Base-by-base conservation (phyloP, 2,888 invertebrate genomes). In the Pandemis corylana region DNA sequence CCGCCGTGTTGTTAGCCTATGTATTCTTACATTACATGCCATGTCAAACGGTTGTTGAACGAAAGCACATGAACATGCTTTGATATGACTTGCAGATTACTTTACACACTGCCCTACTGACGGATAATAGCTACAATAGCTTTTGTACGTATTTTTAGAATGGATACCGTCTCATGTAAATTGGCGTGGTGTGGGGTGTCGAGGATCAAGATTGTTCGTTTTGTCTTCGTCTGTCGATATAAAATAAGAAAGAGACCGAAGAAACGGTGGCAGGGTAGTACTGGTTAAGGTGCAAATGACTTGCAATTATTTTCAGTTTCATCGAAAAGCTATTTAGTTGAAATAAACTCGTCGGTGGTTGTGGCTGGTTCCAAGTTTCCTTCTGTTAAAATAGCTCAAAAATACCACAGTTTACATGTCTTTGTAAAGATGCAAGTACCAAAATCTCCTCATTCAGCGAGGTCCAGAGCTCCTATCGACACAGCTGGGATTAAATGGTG, bases 401-500 rank as follows among this genome's bases (percentile, higher is more conserved):
- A 42, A 2, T 62, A 20, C 5, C 9, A 20, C 64, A 53, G 15
- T 53, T 20, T 53, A 2, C 7, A 53, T 53, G 53, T 49, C 6
- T 67, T 49, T 42, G 49, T 49, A 7, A 78, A 77, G 44, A 92
- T 92, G 92, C 78, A 81, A 62, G 67, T 69, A 68, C 74, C 80
- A 12, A 86, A 82, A 78, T 85, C 88, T 7, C 77, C 86, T 41
- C 84, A 87, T 76, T 84, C 87, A 9, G 89, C 94, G 5, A 82
- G 94, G 80, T 94, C 93, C 64, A 87, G 94, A 83, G 88, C 86
- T 65, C 94, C 94, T 10, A 86, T 94, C 71, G 85, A 90, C 74
- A 81, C 84, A 78, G 80, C 81, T 41, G 90, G 88, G 0, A 81
- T 87, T 6, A 82, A 75, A 67, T 89, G 91, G 89, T 94, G 94